Conservation (phyloP, 1,140 invertebrate genomes). For the Aphis gossypii region DNA sequence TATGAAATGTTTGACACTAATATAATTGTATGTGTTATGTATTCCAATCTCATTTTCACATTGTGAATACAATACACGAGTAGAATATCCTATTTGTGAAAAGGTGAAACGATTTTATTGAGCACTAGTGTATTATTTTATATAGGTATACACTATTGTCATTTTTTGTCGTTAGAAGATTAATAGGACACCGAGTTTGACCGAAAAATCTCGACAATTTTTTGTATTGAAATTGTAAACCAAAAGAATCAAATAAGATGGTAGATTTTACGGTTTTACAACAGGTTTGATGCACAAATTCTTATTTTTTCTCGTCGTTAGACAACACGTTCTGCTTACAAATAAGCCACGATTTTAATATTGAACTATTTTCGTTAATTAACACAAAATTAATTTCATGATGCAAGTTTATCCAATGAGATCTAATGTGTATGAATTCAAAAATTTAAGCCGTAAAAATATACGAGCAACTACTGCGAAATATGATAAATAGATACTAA, state of each 20-base stretch:
- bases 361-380: neutral
- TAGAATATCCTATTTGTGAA: constrained; percentile 18
- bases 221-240: neutral
- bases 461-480: neutral
- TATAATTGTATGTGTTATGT: neutral
- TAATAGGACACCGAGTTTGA: neutral
- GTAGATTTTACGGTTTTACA: neutral
- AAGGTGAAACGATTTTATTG: constrained; percentile 11
- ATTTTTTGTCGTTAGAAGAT: neutral
- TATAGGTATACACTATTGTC: neutral
- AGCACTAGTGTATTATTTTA: neutral
- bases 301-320: neutral
- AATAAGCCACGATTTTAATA: neutral
- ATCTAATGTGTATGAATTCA: neutral
- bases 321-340: neutral
- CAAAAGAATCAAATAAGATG: neutral
- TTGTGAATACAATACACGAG: neutral
- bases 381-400: neutral
- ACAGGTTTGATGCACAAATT: neutral
- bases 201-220: neutral
- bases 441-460: neutral
- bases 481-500: neutral
- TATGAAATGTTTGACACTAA: neutral
- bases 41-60: constrained; percentile 10
- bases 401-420: neutral